Percentiles rank a stretch among this genome's conserved stretches.
Conservation (phyloP, 2,888 invertebrate species). For the Orthosia gracilis region DNA sequence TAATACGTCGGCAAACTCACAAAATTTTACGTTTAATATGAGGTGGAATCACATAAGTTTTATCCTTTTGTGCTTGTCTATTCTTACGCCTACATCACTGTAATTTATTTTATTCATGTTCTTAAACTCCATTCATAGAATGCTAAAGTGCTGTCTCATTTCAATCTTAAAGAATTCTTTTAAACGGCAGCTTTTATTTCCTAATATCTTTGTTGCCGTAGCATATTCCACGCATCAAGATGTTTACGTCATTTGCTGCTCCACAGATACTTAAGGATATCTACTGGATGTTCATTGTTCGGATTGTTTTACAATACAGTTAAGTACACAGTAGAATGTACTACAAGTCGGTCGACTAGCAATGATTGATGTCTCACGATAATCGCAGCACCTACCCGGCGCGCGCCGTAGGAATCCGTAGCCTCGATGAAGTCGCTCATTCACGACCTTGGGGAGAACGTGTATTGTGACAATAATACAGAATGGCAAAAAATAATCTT, state of each 20-base stretch:
- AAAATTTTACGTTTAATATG: constrained; percentile 12
- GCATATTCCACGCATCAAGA: neutral
- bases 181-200: neutral
- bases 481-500: constrained; percentile 15
- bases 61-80: constrained; percentile 25
- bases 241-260: neutral
- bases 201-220: neutral
- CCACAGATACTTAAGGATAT: neutral
- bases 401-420: constrained; percentile 46
- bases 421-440: constrained; percentile 53
- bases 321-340: constrained; percentile 29
- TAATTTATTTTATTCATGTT: constrained; percentile 35
- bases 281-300: neutral
- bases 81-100: constrained; percentile 37
- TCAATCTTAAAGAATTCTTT: constrained; percentile 24
- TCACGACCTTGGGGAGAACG: constrained; percentile 46
- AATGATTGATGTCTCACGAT: constrained; percentile 54
- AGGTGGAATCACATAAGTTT: constrained; percentile 27
- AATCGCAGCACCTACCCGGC: constrained; percentile 40
- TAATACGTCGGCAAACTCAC: constrained; percentile 60
- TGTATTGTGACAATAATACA: constrained; percentile 42
- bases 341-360: constrained; percentile 28
- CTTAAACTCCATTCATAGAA: constrained; percentile 32
- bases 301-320: constrained; percentile 10
- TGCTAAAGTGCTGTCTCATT: constrained; percentile 17